A percentile compares a stretch with the other conserved stretches of the same genome.
Conservation (phyloP, 2,113 vertebrate genomes). For the Globicephala melas region DNA sequence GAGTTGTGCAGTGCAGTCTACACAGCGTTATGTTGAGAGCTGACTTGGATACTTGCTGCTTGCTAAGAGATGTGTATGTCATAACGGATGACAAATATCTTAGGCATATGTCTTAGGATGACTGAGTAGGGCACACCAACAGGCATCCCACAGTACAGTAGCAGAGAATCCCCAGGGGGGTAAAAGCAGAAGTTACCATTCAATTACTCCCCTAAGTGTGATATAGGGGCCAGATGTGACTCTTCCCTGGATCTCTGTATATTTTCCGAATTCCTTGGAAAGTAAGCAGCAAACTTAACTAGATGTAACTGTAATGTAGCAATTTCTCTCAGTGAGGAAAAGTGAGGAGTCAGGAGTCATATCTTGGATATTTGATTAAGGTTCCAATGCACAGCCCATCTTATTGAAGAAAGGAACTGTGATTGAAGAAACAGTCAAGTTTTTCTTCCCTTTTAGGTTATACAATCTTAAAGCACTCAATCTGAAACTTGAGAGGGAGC, state of each 20-base stretch:
- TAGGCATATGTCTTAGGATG: not conserved
- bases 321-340: not conserved
- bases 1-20: not conserved
- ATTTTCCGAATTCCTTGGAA: not conserved
- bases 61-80: not conserved
- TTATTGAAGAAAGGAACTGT: not conserved
- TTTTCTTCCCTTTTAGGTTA: not conserved
- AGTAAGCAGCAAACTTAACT: not conserved
- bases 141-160: not conserved
- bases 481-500: not conserved
- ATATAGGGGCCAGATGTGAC: not conserved
- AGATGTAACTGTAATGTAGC: not conserved
- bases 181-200: not conserved
- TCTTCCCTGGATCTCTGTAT: not conserved
- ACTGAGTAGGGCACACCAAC: not conserved
- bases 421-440: not conserved
- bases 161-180: not conserved
- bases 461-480: constrained; percentile 8
- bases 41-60: not conserved
- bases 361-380: not conserved
- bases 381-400: not conserved
- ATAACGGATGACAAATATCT: not conserved
- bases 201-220: not conserved
- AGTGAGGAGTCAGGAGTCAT: not conserved
- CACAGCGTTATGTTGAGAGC: not conserved